A percentile compares a stretch with the other conserved stretches of the same genome.
phyloP scores from a whole-genome alignment of 2,797 vertebrate species.

The Heteromormyrus szaboi region DNA sequence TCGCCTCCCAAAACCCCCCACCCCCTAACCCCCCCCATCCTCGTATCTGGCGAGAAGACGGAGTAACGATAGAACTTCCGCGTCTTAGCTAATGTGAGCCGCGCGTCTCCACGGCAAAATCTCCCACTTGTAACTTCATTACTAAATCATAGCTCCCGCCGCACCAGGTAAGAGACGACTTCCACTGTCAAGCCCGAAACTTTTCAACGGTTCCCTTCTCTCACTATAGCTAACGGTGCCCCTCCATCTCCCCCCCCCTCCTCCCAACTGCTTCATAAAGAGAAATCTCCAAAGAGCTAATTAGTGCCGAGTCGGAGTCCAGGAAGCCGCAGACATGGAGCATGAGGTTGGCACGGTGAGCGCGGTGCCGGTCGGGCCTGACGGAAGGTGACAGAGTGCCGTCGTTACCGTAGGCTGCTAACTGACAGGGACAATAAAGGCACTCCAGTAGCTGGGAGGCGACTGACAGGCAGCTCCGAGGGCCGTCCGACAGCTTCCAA shows the following conservation, averaged over 20 bases:
- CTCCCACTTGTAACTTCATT: conserved; percentile 74
- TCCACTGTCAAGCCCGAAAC: conserved; percentile 70
- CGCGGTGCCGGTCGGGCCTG: conserved; percentile 85
- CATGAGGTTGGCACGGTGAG: conserved; percentile 76
- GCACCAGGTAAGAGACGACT: conserved; percentile 68
- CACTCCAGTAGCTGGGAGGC: conserved; percentile 61
- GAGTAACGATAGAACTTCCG: not conserved
- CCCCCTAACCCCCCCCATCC: conserved; percentile 31
- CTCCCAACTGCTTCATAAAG: conserved; percentile 69
- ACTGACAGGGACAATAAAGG: conserved; percentile 89
- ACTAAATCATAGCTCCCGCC: conserved; percentile 60
- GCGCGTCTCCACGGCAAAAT: conserved; percentile 66
- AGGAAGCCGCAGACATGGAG: conserved; percentile 88
- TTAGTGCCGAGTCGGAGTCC: conserved; percentile 92
- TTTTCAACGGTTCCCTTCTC: conserved; percentile 70
- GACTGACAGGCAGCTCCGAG: conserved; percentile 58
- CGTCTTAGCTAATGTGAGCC: conserved; percentile 13
- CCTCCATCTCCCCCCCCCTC: conserved; percentile 26
- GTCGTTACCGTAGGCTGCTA: conserved; percentile 82
- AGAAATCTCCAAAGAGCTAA: conserved; percentile 99
- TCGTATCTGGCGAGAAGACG: conserved; percentile 57
- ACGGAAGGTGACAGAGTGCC: conserved; percentile 85
- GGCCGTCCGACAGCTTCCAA: conserved; percentile 48
- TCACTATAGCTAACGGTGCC: conserved; percentile 69
- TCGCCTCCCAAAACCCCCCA: conserved; percentile 32